A percentile compares a stretch with the other conserved stretches of the same genome.
Evolutionary conservation across 1,140 invertebrate species (phyloP).

Genomic region (Bursaphelenchus mucronatus): DNA sequence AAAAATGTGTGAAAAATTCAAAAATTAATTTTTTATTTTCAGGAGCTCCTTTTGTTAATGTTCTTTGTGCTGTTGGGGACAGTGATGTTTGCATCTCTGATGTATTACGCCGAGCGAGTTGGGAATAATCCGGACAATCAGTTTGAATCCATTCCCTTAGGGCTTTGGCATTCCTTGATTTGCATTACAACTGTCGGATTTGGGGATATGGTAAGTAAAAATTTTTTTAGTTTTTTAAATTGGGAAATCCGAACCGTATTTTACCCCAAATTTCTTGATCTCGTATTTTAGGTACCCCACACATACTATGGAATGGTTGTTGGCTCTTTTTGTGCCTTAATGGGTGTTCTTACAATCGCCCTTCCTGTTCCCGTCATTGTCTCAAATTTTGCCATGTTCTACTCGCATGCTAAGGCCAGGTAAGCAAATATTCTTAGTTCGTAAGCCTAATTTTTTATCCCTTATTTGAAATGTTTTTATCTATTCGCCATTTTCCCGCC

Average conservation of each 20-base stretch:
- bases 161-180: constrained; percentile 66
- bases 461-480: neutral
- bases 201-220: constrained; percentile 68
- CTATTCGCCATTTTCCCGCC: neutral
- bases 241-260: neutral
- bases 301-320: constrained; percentile 71
- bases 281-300: constrained; percentile 60
- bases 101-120: constrained; percentile 90
- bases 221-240: neutral
- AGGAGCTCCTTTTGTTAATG: constrained; percentile 85
- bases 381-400: constrained; percentile 99
- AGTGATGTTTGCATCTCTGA: constrained; percentile 94
- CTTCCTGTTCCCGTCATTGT: constrained; percentile 75
- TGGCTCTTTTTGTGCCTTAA: constrained; percentile 79
- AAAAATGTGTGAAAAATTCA: constrained; percentile 23
- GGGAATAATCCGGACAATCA: constrained; percentile 61
- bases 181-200: constrained; percentile 69
- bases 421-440: neutral
- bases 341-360: constrained; percentile 73
- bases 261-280: neutral
- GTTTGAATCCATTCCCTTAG: constrained; percentile 59
- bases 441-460: neutral
- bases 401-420: constrained; percentile 84
- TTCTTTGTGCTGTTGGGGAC: constrained; percentile 70
- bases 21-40: constrained; percentile 69